Evolutionary conservation across 2,113 vertebrate genomes (phyloP), one percentile per base, ranked within the genome.

Genomic region (Brachyhypopomus occidentalis): DNA sequence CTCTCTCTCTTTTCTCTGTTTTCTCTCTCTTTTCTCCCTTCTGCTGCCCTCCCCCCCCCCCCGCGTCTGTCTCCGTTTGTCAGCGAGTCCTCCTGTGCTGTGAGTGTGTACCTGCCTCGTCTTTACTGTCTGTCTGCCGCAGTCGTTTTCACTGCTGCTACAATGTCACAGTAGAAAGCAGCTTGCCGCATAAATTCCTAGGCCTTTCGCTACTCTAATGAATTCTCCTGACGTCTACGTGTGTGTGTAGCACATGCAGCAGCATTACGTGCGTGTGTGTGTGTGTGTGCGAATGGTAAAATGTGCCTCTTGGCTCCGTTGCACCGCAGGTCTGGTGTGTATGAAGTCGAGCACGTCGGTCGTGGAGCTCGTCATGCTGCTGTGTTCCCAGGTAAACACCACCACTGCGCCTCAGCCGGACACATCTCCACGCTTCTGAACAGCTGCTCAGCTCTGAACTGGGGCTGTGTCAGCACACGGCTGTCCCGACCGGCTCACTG

Each of bases 271-370:
- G 81, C 19, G 25, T 72, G 75, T 55, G 45, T 66, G 23, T 64
- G 30, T 19, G 41, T 80, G 52, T 60, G 23, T 63, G 23, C 16
- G n/a, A 69, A 0, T 60, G 14, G 34, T 30, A 84, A 36, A 59
- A 2, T 41, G 8, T 45, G 30, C 22, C 23, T 56, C 55, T 41
- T 76, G 86, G 89, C 9, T 86, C 79, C 89, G 85, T 88, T 14
- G 87, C 83, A 0, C 88, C 90, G 25, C 88, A 99, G 97, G 97
- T 89, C 94, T 99, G 59, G 97, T 99, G 72, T 99, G 97, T 71
- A 99, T 99, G 97, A 99, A 99, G 90, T 99, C 97, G 0, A 99
- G 97, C 89, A 99, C 97, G 0, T 99, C 97, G 0, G 97, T 99
- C 86, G 97, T 99, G 81, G 97, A 99, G 89, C 94, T 99, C 1